These are phyloP conservation scores for Gari tellinella DNA, from an alignment of 2,888 invertebrate species.

Conservation along the genomic window DNA sequence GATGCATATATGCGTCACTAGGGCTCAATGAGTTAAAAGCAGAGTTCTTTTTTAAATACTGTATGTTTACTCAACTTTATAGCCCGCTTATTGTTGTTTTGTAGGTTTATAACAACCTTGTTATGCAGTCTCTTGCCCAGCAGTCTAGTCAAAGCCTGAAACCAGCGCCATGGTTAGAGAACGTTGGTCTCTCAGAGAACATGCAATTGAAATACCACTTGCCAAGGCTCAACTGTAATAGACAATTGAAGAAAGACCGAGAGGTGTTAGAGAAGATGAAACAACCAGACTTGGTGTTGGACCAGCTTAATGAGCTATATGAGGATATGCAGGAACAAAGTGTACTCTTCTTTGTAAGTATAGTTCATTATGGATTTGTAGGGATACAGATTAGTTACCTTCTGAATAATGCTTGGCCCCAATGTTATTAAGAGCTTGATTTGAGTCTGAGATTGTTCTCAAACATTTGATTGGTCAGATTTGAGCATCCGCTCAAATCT, in stretches of 20 bases:
- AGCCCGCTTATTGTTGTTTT: constrained; percentile 1
- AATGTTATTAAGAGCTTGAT: too few relatives aligned
- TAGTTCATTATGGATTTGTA: too few relatives aligned
- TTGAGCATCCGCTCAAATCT: too few relatives aligned
- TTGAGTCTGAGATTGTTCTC: too few relatives aligned
- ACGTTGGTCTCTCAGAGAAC: constrained; percentile 55
- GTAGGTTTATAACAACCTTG: constrained; percentile 44
- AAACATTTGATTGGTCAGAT: too few relatives aligned
- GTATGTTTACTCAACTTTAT: background rate
- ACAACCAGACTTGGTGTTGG: constrained; percentile 52
- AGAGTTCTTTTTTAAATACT: too few relatives aligned
- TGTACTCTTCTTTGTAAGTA: constrained; percentile 26
- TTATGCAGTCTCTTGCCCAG: constrained; percentile 47
- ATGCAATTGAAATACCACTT: constrained; percentile 58
- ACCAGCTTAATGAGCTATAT: constrained; percentile 62
- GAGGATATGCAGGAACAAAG: constrained; percentile 26
- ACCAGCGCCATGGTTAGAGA: constrained; percentile 66
- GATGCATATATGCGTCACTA: too few relatives aligned
- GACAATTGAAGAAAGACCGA: constrained; percentile 61
- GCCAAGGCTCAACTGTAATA: constrained; percentile 52
- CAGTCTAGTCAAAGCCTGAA: constrained; percentile 42
- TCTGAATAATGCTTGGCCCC: too few relatives aligned
- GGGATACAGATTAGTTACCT: too few relatives aligned
- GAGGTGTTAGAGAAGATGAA: constrained; percentile 46
- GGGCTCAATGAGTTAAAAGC: too few relatives aligned